phyloP scores from a whole-genome alignment of 2,797 vertebrate species.

The Halcyon smyrnensis region DNA sequence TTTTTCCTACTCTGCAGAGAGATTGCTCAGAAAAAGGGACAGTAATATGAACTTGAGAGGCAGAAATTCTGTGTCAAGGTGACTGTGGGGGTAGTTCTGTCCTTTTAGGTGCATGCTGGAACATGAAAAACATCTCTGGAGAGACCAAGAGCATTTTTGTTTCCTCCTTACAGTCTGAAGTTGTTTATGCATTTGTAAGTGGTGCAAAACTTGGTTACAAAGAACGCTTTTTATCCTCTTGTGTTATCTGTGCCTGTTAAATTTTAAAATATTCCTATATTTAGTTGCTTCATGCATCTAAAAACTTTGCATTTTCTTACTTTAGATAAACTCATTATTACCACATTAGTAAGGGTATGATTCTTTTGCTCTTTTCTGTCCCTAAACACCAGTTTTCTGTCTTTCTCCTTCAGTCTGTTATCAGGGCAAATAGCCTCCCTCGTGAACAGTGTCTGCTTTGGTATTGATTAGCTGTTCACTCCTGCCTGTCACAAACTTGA shows the following conservation, averaged over 20 bases:
- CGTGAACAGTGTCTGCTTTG: not conserved
- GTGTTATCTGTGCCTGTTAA: fast-evolving
- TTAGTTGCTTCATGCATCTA: not conserved
- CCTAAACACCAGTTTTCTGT: not conserved
- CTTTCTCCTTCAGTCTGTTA: not conserved
- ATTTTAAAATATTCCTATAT: not conserved
- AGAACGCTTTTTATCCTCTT: not conserved
- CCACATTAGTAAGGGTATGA: not conserved
- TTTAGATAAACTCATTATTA: not conserved
- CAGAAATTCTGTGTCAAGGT: conserved; percentile 36
- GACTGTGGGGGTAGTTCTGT: not conserved
- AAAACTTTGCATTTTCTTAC: not conserved
- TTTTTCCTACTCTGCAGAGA: not conserved
- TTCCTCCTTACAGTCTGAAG: not conserved
- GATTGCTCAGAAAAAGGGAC: not conserved
- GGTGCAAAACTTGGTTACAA: not conserved
- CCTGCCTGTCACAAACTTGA: not conserved
- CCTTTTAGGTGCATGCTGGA: not conserved
- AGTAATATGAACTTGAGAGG: not conserved
- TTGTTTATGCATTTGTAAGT: not conserved
- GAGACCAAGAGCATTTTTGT: not conserved
- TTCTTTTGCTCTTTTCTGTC: not conserved
- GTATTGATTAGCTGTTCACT: not conserved
- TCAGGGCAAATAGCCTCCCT: not conserved
- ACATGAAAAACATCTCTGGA: not conserved